phyloP scores from a whole-genome alignment of 1,140 invertebrate genomes.

The Bombus confusus region DNA sequence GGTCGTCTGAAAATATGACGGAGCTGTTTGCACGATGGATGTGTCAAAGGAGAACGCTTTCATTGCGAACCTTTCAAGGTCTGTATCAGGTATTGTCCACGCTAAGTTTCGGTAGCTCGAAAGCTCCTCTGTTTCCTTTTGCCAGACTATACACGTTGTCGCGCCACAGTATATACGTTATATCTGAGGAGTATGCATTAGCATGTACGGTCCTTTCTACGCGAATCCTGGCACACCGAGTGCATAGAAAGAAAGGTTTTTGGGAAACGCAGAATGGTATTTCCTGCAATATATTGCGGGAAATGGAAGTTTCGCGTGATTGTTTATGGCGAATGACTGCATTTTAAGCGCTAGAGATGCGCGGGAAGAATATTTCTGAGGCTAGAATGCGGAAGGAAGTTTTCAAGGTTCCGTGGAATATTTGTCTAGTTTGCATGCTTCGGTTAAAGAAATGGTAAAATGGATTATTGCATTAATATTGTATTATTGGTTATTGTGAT shows the following conservation, averaged over 20 bases:
- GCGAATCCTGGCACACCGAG: too few relatives aligned
- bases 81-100: constrained; percentile 1
- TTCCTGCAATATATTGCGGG: not conserved
- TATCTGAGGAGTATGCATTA: not conserved
- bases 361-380: not conserved
- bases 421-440: not conserved
- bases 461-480: too few relatives aligned
- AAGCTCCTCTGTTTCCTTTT: constrained; percentile 6
- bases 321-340: not conserved
- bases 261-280: not conserved
- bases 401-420: not conserved
- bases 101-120: not conserved
- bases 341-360: not conserved
- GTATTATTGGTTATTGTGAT: too few relatives aligned
- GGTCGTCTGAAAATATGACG: constrained; percentile 7
- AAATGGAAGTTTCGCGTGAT: not conserved
- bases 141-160: not conserved
- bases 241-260: not conserved
- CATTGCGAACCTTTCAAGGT: not conserved
- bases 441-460: not conserved
- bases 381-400: not conserved
- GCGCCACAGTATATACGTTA: too few relatives aligned
- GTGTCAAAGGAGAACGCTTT: not conserved
- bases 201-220: not conserved
- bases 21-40: not conserved